phyloP scores from a whole-genome alignment of 2,888 invertebrate species.

The Baccha elongata region DNA sequence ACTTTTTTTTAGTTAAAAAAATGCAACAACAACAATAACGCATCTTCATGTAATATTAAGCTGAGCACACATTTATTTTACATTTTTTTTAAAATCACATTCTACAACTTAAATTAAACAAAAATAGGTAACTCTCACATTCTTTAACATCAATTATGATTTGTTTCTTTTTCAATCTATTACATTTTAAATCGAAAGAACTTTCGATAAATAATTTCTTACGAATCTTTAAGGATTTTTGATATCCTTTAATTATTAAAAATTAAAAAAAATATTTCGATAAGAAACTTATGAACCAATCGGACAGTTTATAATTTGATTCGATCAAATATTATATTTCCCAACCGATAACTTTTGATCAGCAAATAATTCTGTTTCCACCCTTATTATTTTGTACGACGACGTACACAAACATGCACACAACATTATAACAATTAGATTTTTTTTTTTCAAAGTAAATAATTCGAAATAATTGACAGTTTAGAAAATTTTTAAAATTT shows the following conservation, averaged over 20 bases:
- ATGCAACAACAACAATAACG: not conserved
- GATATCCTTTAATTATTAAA: no score
- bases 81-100: slow-evolving; percentile 20
- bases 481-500: slow-evolving; percentile 47
- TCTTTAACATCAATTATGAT: no score
- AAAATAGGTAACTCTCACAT: no score
- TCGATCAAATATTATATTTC: not conserved
- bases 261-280: no score
- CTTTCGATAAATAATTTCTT: no score
- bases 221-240: no score
- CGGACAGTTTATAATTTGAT: no score
- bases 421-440: slow-evolving; percentile 29
- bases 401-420: not conserved
- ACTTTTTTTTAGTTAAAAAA: no score
- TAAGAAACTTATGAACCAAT: no score
- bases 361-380: not conserved
- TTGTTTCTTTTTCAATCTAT: no score
- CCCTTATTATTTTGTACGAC: not conserved
- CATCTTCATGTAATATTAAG: not conserved
- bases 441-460: no score
- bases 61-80: slow-evolving; percentile 44
- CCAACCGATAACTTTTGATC: not conserved
- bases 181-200: no score
- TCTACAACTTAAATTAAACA: slow-evolving; percentile 8
- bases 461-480: slow-evolving; percentile 59